These are phyloP conservation scores for Chiridota heheva DNA, from an alignment of 35 echinoderm and acorn worm genomes.

Conservation along the genomic window DNA sequence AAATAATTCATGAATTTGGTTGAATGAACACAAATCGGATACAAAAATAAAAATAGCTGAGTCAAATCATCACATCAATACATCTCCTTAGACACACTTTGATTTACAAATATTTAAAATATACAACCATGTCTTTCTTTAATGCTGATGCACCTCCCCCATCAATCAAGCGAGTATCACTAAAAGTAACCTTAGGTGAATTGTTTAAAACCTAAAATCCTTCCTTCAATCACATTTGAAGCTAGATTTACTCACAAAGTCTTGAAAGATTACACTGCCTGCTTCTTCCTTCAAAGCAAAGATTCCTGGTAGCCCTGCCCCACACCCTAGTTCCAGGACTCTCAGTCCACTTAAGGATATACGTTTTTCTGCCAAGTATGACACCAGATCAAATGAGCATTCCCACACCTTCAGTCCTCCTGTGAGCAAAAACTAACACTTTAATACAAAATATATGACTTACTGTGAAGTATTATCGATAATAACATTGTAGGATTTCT, in stretches of 20 bases:
- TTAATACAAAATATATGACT: not conserved
- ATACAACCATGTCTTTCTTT: too few relatives aligned
- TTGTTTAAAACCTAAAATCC: not conserved
- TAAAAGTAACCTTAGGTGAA: too few relatives aligned
- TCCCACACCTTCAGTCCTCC: slow-evolving; percentile 98
- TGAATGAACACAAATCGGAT: too few relatives aligned
- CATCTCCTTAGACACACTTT: too few relatives aligned
- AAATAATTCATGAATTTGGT: too few relatives aligned
- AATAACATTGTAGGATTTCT: not conserved
- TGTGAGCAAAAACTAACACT: slow-evolving; percentile 13
- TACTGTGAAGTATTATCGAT: not conserved
- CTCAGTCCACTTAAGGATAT: slow-evolving; percentile 26
- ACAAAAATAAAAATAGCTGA: too few relatives aligned
- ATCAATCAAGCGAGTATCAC: too few relatives aligned
- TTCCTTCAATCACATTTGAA: not conserved
- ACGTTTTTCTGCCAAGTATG: slow-evolving; percentile 55
- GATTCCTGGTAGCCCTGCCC: slow-evolving; percentile 88
- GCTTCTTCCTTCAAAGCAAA: slow-evolving; percentile 65
- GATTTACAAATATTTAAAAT: too few relatives aligned
- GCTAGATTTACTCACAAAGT: slow-evolving; percentile 69
- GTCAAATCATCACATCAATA: too few relatives aligned
- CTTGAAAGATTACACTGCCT: slow-evolving; percentile 70
- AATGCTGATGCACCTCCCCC: too few relatives aligned
- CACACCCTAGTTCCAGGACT: slow-evolving; percentile 91
- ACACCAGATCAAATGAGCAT: slow-evolving; percentile 81